Base-by-base conservation (phyloP, 2,113 vertebrate genomes). In the Tiliqua scincoides region DNA sequence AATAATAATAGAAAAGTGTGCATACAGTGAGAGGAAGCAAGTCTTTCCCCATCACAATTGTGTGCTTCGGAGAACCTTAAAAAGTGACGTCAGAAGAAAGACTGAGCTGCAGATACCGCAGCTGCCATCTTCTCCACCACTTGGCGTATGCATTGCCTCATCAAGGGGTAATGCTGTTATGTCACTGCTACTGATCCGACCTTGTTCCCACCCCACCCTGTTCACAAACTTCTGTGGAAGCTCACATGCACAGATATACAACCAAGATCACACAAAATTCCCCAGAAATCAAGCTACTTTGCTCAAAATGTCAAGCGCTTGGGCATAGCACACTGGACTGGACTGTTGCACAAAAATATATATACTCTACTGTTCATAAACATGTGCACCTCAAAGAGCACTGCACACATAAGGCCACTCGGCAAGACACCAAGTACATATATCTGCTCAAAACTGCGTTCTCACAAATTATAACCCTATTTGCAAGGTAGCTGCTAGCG, bases 311-410 rank as follows among this genome's bases (percentile, higher is more conserved):
- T 15, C 54, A 71, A 54, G 27, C 14, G 15, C 17, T 21, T 2
- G 9, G 18, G 21, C 9, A 7, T 1, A 9, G 12, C 37, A 30
- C 20, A 20, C n/a, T 27, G 20, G 14, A 68, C 25, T 15, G 1
- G 27, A 20, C 54, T 3, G 7, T 40, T 10, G 4, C 27, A 11
- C 35, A 32, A 15, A 17, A 63, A 63, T 48, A 48, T 48, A 63
- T 1, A 9, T 18, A 35, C 1, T 1, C 1, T 2, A 4, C 1
- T 54, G 3, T 40, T 59, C 30, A 2, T 11, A 74, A n/a, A 37
- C 10, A 21, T 12, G 35, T 25, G 4, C 17, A 3, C 14, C 23
- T 21, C 2, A 23, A 4, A 21, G 30, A 68, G 79, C 30, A 23
- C 15, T 21, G 4, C 65, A 11, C 21, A 17, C 15, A 25, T 12